A percentile compares a stretch with the other conserved stretches of the same genome.
Conservation (phyloP, 2,797 vertebrate species). For the Fundulus diaphanus region DNA sequence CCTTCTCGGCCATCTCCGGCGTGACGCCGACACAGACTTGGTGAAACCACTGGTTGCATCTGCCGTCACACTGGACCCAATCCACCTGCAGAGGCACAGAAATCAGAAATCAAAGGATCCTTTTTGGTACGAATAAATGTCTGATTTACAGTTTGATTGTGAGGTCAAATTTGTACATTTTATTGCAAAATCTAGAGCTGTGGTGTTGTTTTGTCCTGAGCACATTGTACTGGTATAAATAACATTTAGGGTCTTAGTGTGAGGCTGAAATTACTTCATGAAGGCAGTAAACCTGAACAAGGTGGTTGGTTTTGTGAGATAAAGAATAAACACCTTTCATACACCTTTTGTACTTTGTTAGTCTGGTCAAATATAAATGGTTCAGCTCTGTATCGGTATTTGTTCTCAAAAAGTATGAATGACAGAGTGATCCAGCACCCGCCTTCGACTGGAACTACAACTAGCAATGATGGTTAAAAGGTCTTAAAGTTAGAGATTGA, state of each 20-base stretch:
- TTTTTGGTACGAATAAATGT: background rate
- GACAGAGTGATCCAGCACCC: no score
- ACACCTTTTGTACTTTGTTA: background rate
- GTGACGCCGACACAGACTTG: constrained; percentile 96
- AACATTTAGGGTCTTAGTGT: background rate
- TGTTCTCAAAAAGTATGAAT: no score
- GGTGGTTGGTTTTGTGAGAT: background rate
- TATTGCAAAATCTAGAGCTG: no score
- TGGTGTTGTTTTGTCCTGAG: background rate
- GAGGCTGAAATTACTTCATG: background rate
- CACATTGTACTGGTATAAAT: background rate
- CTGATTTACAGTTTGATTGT: background rate
- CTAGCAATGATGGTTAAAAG: background rate
- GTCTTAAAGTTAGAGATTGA: background rate
- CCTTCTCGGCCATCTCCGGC: constrained; percentile 92
- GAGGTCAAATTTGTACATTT: no score
- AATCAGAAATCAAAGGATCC: background rate
- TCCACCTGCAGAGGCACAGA: constrained; percentile 83
- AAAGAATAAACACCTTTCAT: background rate
- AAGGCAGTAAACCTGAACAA: background rate
- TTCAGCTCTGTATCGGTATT: background rate
- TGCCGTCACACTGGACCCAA: constrained; percentile 99
- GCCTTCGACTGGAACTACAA: background rate
- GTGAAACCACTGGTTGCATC: constrained; percentile 99
- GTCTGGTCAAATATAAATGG: background rate